These are phyloP conservation scores for Scaptomyza graminum DNA, from an alignment of 1,140 invertebrate genomes.

Conservation along the genomic window DNA sequence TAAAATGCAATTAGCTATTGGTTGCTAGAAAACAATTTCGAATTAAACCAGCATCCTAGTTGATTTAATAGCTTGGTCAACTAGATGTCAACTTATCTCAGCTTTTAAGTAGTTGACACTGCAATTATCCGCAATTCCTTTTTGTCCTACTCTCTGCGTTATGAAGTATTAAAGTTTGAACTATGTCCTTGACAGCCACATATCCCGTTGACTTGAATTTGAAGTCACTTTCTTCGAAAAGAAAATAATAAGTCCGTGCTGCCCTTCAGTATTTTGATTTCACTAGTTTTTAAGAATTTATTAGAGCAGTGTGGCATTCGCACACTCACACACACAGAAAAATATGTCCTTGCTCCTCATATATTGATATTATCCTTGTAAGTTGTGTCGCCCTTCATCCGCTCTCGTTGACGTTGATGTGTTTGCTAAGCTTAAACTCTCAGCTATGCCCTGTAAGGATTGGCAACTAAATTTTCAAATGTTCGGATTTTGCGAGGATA, in stretches of 20 bases:
- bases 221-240: slow-evolving; percentile 14
- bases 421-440: slow-evolving; percentile 36
- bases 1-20: background rate
- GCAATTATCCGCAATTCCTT: slow-evolving; percentile 1
- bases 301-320: slow-evolving; percentile 20
- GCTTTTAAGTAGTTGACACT: slow-evolving; percentile 13
- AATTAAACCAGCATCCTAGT: background rate
- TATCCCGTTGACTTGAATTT: slow-evolving; percentile 61
- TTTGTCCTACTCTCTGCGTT: background rate
- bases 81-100: slow-evolving; percentile 1
- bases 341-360: slow-evolving; percentile 17
- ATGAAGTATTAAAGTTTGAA: slow-evolving; percentile 47
- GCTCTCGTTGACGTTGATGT: slow-evolving; percentile 31
- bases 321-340: slow-evolving; percentile 4
- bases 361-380: slow-evolving; percentile 41
- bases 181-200: slow-evolving; percentile 56
- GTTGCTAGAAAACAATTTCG: background rate
- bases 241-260: slow-evolving; percentile 16
- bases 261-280: slow-evolving; percentile 50
- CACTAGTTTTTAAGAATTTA: slow-evolving; percentile 63
- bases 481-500: slow-evolving; percentile 48
- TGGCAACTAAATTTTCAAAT: slow-evolving; percentile 71
- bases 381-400: slow-evolving; percentile 44
- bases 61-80: background rate
- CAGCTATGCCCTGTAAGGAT: slow-evolving; percentile 23